Conservation (phyloP, 2,888 invertebrate genomes). For the Erebia ligea region DNA sequence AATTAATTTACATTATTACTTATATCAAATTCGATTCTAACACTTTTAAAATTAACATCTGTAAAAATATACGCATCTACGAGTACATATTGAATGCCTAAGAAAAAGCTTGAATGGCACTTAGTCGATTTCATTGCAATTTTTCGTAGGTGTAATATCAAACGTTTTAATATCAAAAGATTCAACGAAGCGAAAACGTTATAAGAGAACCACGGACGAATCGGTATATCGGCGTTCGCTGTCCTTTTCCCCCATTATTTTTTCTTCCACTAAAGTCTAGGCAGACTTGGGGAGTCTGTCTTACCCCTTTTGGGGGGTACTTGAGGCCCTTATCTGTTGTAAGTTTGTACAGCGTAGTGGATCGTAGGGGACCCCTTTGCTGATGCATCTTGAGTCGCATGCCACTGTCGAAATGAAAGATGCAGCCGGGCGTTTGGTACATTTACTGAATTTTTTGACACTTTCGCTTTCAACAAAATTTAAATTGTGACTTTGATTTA, state of each 20-base stretch:
- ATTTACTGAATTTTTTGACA: conserved; percentile 24
- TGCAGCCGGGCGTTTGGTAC: conserved; percentile 44
- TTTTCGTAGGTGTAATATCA: neutral
- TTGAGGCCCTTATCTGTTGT: conserved; percentile 79
- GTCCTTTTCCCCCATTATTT: conserved; percentile 68
- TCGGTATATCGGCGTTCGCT: conserved; percentile 53
- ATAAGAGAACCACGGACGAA: conserved; percentile 46
- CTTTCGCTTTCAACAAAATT: neutral
- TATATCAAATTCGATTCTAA: no score
- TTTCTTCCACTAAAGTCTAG: conserved; percentile 79
- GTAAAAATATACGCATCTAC: no score
- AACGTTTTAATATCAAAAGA: conserved; percentile 19
- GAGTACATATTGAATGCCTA: neutral
- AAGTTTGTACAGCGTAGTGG: conserved; percentile 82
- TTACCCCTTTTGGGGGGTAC: conserved; percentile 82
- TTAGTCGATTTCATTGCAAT: neutral
- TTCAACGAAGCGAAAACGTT: conserved; percentile 44
- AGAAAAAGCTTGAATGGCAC: neutral
- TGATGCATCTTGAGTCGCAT: conserved; percentile 77
- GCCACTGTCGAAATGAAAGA: conserved; percentile 57
- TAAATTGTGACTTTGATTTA: no score
- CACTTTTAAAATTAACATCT: no score
- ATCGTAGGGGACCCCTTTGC: conserved; percentile 78
- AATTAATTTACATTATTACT: no score
- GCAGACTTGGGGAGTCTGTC: conserved; percentile 74